Evolutionary conservation across 37 sponge, comb jelly and placozoan genomes (phyloP), one percentile per base, ranked within the genome.

Genomic region (Beroe forskalii): DNA sequence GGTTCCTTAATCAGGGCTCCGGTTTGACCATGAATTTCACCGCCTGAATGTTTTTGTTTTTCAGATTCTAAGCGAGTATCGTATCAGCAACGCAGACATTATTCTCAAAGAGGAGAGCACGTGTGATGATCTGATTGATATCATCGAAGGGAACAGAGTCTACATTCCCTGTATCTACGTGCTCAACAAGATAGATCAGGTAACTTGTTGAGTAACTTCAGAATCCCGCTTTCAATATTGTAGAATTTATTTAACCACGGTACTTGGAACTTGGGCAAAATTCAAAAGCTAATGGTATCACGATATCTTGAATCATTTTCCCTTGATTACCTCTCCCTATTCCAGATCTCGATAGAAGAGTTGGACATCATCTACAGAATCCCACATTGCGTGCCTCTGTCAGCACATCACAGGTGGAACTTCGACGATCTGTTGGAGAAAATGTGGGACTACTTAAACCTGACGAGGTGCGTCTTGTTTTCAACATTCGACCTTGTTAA

Each of bases 341-440:
- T 60, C 41, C 66, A 42, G 64, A 90, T 91, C 20, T 86, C 60
- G 36, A 64, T 92, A n/a, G 89, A 96, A 93, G 99, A 99, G 64
- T 62, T 99, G 92, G 99, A 99, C 72, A 95, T 99, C 40, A 96
- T 99, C 60, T 96, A 96, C 93, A 93, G 90, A 37, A 93, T 99
- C 14, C 99, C 99, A n/a, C 99, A 99, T 62, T 91, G 94, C 0
- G 99, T 99, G 0, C 97, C 99, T 0, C 95, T 99, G 35, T 99
- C 99, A 14, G 99, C 99, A 12, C 99, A 99, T 64, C 99, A 99
- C 93, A 99, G 96, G 76, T 99, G 99, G 99, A 99, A 99, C 76
- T 99, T 99, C 92, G 99, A 99, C 44, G 99, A 99, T 89, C 90
- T 99, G 0, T 90, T 99, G 3, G 99, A 99, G 89, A 96, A 94